Base-by-base conservation (phyloP, 2,888 invertebrate species). In the Ectemnius cavifrons region DNA sequence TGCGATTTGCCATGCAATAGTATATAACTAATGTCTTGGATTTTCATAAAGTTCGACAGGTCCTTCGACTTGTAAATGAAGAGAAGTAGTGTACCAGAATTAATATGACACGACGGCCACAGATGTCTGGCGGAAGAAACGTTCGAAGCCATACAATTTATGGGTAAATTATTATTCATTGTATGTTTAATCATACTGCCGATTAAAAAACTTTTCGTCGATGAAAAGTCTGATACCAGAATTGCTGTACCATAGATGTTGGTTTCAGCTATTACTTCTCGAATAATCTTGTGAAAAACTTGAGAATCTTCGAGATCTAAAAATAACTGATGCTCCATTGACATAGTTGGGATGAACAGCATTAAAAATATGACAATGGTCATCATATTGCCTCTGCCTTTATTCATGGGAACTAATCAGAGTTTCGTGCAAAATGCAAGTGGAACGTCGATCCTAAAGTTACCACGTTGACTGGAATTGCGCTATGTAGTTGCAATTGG, bases 71-170 rank as follows among this genome's bases (percentile, higher is more conserved):
- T 4, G 11, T 52, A 63, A 0, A 69, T 1, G 27, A 63, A 63
- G 0, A 66, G 0, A 4, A 77, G 23, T 4, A 77, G 14, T 3
- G 68, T 63, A 2, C 8, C 3, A 0, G 1, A 4, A 3, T 56
- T 27, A 1, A 16, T 27, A 2, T 2, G 23, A 8, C 59, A 18
- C 2, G 14, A 13, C 8, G 66, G 20, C 47, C 47, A 47, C 8
- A 65, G 6, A 1, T 14, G 2, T 18, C n/a, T 2, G 0, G 64
- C 66, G 16, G 45, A 23, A 1, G 61, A 18, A 8, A 52, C 28
- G 18, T 58, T 56, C 3, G 62, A 28, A 8, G n/a, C 49, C 23
- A 73, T 8, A 27, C 18, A 47, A 20, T 4, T 68, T 2, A 63
- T 59, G 2, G 65, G 73, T 5, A 63, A 1, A 23, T 23, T 23